A percentile compares a stretch with the other conserved stretches of the same genome.
These are phyloP conservation scores for Eidolon helvum DNA, from an alignment of 2,113 vertebrate species.

Conservation along the genomic window DNA sequence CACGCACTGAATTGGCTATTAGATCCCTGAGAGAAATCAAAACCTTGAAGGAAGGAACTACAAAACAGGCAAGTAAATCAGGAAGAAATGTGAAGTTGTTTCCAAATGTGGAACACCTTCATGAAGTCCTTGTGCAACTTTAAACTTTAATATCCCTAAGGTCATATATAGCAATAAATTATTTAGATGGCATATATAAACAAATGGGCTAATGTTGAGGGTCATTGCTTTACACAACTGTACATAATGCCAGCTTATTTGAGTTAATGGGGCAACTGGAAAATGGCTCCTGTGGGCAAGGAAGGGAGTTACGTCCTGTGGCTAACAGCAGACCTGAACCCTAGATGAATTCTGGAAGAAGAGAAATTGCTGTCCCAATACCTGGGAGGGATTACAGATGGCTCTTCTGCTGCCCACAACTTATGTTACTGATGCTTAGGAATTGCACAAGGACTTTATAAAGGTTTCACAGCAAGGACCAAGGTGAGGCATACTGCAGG, in stretches of 20 bases:
- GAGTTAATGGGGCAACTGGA: constrained; percentile 28
- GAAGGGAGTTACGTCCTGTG: background rate
- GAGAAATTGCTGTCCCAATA: background rate
- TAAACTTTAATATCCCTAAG: constrained; percentile 37
- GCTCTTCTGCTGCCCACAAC: background rate
- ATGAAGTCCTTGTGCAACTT: constrained; percentile 32
- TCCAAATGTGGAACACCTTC: background rate
- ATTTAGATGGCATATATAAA: constrained; percentile 30
- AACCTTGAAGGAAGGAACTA: background rate
- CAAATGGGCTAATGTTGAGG: background rate
- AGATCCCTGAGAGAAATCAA: background rate
- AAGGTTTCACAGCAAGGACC: background rate
- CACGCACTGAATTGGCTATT: background rate
- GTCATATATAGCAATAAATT: constrained; percentile 47
- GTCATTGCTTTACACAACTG: background rate
- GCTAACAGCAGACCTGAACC: background rate
- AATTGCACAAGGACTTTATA: background rate
- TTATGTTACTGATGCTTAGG: background rate
- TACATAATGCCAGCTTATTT: constrained; percentile 40
- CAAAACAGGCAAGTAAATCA: background rate
- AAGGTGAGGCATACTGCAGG: background rate
- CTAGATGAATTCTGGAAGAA: background rate
- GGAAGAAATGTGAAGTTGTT: constrained; percentile 17
- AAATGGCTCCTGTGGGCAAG: constrained; percentile 31
- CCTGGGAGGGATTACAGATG: background rate